Conservation (phyloP, 2,888 invertebrate genomes). For the Bhutanitis thaidina region DNA sequence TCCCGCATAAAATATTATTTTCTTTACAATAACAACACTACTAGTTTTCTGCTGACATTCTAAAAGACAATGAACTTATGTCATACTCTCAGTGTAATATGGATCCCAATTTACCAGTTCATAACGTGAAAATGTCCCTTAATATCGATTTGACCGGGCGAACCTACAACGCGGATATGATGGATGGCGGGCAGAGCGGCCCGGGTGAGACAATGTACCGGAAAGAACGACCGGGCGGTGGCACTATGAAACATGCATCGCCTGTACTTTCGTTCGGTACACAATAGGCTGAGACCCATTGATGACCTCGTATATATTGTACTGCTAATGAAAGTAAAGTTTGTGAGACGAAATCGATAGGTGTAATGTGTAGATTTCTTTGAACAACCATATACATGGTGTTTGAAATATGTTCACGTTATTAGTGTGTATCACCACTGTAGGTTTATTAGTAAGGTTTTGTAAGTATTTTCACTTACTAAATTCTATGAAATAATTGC, state of each 20-base stretch:
- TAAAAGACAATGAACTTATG: too few relatives aligned
- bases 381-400: too few relatives aligned
- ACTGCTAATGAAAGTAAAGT: not conserved
- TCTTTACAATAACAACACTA: too few relatives aligned
- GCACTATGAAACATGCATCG: not conserved
- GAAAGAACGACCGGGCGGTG: conserved; percentile 46
- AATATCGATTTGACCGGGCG: conserved; percentile 27
- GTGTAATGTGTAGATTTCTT: too few relatives aligned
- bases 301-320: not conserved
- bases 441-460: too few relatives aligned
- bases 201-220: conserved; percentile 67
- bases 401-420: too few relatives aligned
- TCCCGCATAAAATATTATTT: too few relatives aligned
- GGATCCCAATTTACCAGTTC: conserved; percentile 1
- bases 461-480: too few relatives aligned
- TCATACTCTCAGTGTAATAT: too few relatives aligned
- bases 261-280: not conserved
- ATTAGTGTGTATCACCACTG: too few relatives aligned
- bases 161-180: conserved; percentile 28
- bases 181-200: conserved; percentile 40
- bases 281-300: not conserved
- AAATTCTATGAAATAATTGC: too few relatives aligned
- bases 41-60: too few relatives aligned
- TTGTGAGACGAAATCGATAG: not conserved
- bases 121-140: conserved; percentile 11